Evolutionary conservation across 2,888 invertebrate species (phyloP).

Genomic region (Drosophila colorata): DNA sequence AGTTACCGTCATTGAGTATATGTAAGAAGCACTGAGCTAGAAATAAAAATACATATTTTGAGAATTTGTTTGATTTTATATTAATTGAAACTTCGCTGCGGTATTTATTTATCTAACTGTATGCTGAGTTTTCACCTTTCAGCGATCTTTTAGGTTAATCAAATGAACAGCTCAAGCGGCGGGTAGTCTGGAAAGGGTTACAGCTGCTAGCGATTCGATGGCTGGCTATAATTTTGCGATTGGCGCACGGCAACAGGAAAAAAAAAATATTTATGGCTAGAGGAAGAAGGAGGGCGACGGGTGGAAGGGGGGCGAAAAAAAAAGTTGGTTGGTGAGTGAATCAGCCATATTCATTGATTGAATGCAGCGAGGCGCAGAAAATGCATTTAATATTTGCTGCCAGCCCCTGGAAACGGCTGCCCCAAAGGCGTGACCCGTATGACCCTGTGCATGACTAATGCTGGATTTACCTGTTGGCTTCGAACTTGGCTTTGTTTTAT

Average conservation of each 20-base stretch:
- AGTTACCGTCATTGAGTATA: too few relatives aligned
- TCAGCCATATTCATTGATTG: constrained; percentile 43
- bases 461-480: constrained; percentile 53
- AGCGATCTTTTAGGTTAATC: constrained; percentile 23
- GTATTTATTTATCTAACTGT: too few relatives aligned
- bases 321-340: background rate
- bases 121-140: constrained; percentile 2
- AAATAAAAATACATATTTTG: too few relatives aligned
- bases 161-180: constrained; percentile 12
- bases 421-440: constrained; percentile 12
- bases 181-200: background rate
- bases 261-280: background rate
- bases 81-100: too few relatives aligned
- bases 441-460: constrained; percentile 53
- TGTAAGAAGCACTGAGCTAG: too few relatives aligned
- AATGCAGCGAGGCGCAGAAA: constrained; percentile 39
- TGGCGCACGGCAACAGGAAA: constrained; percentile 23
- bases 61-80: too few relatives aligned
- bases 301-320: too few relatives aligned
- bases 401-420: background rate
- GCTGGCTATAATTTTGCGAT: constrained; percentile 30
- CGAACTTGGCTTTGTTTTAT: constrained; percentile 34
- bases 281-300: background rate
- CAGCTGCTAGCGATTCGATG: background rate
- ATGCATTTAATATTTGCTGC: constrained; percentile 65